Evolutionary conservation across 2,888 invertebrate species (phyloP).

Genomic region (Chymomyza procnemis): DNA sequence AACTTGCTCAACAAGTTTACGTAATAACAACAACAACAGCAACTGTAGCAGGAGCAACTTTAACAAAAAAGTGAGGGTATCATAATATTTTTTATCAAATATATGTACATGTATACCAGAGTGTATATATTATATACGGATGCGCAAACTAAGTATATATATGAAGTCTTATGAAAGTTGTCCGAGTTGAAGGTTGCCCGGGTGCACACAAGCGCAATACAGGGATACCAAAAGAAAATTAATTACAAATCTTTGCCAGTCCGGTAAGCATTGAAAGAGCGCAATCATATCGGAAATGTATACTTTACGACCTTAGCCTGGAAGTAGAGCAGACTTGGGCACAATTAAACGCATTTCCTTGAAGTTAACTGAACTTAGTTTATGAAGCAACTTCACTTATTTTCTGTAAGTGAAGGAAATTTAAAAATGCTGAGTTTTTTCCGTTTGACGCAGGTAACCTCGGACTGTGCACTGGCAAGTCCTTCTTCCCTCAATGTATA

Average conservation of each 20-base stretch:
- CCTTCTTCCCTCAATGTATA: too few relatives aligned
- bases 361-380: too few relatives aligned
- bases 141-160: not conserved
- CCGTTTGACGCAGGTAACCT: too few relatives aligned
- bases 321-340: not conserved
- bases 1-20: not conserved
- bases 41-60: too few relatives aligned
- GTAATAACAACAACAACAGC: not conserved
- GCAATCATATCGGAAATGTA: not conserved
- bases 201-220: not conserved
- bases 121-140: not conserved
- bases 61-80: not conserved
- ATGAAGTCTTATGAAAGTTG: not conserved
- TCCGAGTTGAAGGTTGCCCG: not conserved
- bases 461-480: too few relatives aligned
- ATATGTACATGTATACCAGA: too few relatives aligned
- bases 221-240: conserved; percentile 1
- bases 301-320: not conserved
- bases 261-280: not conserved
- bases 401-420: too few relatives aligned
- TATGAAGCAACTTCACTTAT: too few relatives aligned
- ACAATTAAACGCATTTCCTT: not conserved
- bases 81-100: not conserved
- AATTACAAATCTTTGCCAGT: not conserved
- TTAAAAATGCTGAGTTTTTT: too few relatives aligned